These are phyloP conservation scores for Gorsachius goisagi DNA, from an alignment of 2,113 vertebrate species.

Conservation along the genomic window DNA sequence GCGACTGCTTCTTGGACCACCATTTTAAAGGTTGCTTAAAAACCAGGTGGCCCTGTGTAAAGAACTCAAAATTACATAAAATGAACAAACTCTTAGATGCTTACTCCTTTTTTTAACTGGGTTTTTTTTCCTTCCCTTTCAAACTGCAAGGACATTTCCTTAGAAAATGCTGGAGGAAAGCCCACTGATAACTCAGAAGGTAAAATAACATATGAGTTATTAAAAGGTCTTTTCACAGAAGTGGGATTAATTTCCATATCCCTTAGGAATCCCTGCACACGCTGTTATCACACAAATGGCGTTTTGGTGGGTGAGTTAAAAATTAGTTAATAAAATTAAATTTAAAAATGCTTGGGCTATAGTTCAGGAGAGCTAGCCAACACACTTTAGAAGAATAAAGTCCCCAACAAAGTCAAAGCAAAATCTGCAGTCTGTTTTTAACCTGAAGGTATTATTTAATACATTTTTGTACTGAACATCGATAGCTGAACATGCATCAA, in stretches of 20 bases:
- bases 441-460: constrained; percentile 17
- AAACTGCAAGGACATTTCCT: constrained; percentile 43
- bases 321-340: constrained; percentile 71
- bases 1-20: neutral
- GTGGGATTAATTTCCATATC: constrained; percentile 72
- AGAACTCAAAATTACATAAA: neutral
- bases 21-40: neutral
- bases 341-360: constrained; percentile 48
- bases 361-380: constrained; percentile 20
- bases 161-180: constrained; percentile 60
- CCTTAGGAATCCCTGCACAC: constrained; percentile 48
- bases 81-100: neutral
- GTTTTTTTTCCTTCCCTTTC: neutral
- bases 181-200: constrained; percentile 57
- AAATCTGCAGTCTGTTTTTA: constrained; percentile 11
- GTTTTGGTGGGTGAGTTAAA: constrained; percentile 63
- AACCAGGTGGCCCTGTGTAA: neutral
- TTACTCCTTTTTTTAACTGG: neutral
- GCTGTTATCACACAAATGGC: constrained; percentile 65
- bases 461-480: neutral
- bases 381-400: constrained; percentile 15
- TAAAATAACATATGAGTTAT: constrained; percentile 74
- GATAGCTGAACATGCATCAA: neutral
- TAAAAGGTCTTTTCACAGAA: constrained; percentile 70
- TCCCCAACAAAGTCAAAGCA: neutral